Evolutionary conservation across 1,140 invertebrate species (phyloP), one percentile per base, ranked within the genome.

Genomic region (Cotesia vestalis): DNA sequence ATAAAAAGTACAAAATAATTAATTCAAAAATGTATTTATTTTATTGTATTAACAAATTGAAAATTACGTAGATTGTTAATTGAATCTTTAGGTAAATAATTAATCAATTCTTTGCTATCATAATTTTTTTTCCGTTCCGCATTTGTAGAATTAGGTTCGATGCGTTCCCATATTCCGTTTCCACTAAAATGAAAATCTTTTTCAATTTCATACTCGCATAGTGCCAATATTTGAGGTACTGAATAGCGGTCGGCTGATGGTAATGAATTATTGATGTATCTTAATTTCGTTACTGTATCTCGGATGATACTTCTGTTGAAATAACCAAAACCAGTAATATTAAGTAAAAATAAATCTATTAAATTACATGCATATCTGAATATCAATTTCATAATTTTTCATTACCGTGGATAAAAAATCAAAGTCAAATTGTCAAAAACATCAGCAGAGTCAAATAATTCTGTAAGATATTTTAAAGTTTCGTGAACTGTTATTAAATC

Each of bases 401-500:
- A 55, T 55, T 55, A 55, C 53, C 53, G 12, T n/a, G 89, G 87
- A 84, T 91, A 90, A 53, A 91, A 78, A 40, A 90, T 67, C 64
- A 90, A 85, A 55, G 86, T 81, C 71, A 89, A 83, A 79, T 89
- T 90, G 55, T 85, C 77, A 77, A 80, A 86, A 79, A 91, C 90
- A 52, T 89, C 86, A 40, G 85, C 69, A 17, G 78, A 59, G 11
- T 80, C 77, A 80, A 88, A 91, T 27, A 85, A 20, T 66, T 73
- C 74, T 46, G 79, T 84, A 53, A 91, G 78, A 76, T 87, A 86
- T 62, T 85, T 53, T 73, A 84, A 84, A 4, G 88, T 88, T 71
- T 82, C 81, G 68, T 87, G 74, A 1, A 91, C 85, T 78, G 88
- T 81, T 0, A 81, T 4, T n/a, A 90, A 76, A n/a, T 88, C 77